Base-by-base conservation (phyloP, 2,113 vertebrate species). In the Cettia cetti region DNA sequence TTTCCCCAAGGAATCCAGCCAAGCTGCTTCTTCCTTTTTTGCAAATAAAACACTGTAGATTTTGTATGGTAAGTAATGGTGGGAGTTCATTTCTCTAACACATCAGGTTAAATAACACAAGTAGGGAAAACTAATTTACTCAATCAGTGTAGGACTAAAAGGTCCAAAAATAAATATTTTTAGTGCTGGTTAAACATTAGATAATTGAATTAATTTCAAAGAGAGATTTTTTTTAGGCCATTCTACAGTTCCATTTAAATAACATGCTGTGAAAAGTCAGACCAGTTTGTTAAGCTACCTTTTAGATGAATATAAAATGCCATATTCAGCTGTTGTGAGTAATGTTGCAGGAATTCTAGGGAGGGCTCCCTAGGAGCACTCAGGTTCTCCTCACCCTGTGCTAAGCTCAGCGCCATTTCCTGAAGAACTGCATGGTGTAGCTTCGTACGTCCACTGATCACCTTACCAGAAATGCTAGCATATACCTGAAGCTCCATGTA, bases 21-120 rank as follows among this genome's bases (percentile, higher is more conserved):
- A 97, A 97, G 90, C 91, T 35, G 35, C 61, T 96, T 97, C 91
- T 95, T 97, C 84, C 77, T 96, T 92, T 96, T 77, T 61, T 94
- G 59, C 1, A 2, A 90, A 94, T 95, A 96, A 96, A 96, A 93
- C 86, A 94, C 89, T 92, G 63, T 85, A 82, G 86, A 91, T 97
- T 97, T 97, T 28, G 15, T 30, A 16, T 30, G 5, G 26, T 40
- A n/a, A 79, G 12, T 65, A 33, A 54, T 15, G 11, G 7, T 37
- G 59, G 66, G 54, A 81, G 8, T 68, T 57, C 11, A 47, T 30
- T 30, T n/a, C 44, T 87, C 22, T 65, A 68, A 71, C 52, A 45
- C 22, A 71, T 22, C 10, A 87, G 10, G 11, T 49, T 81, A 77
- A 89, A 31, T 42, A 52, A 37, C 8, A 37, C 20, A 54, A 66